Percentiles rank a stretch among this genome's conserved stretches.
Conservation (phyloP, 2,888 invertebrate species). For the Drosophila neonasuta region DNA sequence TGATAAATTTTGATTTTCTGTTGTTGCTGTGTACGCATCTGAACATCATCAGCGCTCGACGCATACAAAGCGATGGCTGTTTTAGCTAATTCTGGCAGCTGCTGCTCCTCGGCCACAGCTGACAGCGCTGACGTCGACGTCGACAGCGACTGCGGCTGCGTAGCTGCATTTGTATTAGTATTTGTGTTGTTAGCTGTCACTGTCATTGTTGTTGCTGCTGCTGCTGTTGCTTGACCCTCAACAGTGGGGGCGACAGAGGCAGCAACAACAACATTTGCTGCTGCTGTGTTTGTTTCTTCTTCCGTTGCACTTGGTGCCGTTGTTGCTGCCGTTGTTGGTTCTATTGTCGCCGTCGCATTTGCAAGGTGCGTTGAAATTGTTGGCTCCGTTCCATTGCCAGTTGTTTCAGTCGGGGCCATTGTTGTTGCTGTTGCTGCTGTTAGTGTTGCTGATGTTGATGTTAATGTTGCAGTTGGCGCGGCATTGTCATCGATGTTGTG, state of each 20-base stretch:
- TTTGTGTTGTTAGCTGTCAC: slow-evolving; percentile 51
- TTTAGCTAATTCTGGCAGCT: slow-evolving; percentile 45
- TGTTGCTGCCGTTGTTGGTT: slow-evolving; percentile 26
- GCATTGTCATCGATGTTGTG: slow-evolving; percentile 63
- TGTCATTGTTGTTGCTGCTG: slow-evolving; percentile 43
- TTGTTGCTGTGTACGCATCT: slow-evolving; percentile 71
- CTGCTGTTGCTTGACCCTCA: slow-evolving; percentile 29
- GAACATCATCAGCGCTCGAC: slow-evolving; percentile 48
- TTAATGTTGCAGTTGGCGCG: slow-evolving; percentile 55
- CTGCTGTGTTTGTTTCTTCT: slow-evolving; percentile 37
- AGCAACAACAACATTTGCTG: slow-evolving; percentile 23
- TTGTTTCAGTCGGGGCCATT: slow-evolving; percentile 60
- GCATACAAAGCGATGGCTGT: slow-evolving; percentile 21
- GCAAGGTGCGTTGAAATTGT: slow-evolving; percentile 68
- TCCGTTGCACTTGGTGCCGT: slow-evolving; percentile 32
- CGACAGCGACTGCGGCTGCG: slow-evolving; percentile 23
- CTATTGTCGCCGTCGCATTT: slow-evolving; percentile 43
- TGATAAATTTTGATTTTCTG: slow-evolving; percentile 73
- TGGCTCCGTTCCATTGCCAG: slow-evolving; percentile 68
- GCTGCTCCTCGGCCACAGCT: slow-evolving; percentile 47
- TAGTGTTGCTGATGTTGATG: slow-evolving; percentile 40
- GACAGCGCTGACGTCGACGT: slow-evolving; percentile 37
- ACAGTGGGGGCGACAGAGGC: slow-evolving; percentile 27
- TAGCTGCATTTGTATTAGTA: slow-evolving; percentile 27
- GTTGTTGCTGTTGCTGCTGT: slow-evolving; percentile 35